Evolutionary conservation across 2,888 invertebrate genomes (phyloP), one percentile per base, ranked within the genome.

Genomic region (Drosophila fungiperda): DNA sequence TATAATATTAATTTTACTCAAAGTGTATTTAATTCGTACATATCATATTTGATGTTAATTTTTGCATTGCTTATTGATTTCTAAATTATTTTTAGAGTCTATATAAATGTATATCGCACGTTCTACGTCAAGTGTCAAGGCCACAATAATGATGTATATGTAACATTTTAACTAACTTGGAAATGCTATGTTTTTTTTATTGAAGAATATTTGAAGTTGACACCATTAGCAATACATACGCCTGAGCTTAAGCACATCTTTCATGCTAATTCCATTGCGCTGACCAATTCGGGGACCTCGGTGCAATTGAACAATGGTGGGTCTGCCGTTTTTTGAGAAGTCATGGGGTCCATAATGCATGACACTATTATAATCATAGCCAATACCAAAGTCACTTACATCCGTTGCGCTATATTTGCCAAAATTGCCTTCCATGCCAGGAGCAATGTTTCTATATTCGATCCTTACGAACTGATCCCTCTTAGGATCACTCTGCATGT

Each of bases 311-410:
- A 95, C 93, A 49, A 97, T 96, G 0, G 97, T 97, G 15, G 95
- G 94, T 83, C 94, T 91, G 1, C 95, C 94, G 90, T 96, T 96
- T 67, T 88, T 94, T 0, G 96, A 95, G 92, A 97, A 97, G 0
- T 96, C 96, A 29, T 94, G 94, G 48, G 94, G 94, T 0, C 96
- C 96, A 91, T 97, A 97, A 87, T 97, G 97, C 96, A 97, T 96
- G 0, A 97, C 95, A 74, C 96, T 96, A 73, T 94, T 94, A 91
- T 95, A 96, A 91, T 97, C 97, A 86, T 97, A 97, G 0, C 94
- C 92, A 1, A 96, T 94, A 0, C 95, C 95, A 87, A 94, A 96
- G 40, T 94, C 95, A 49, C 94, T 93, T 0, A 95, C 94, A 38
- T 92, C 93, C 15, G 93, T 92, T 26, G 92, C 87, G 12, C 94